Evolutionary conservation across 2,888 invertebrate species (phyloP).

Genomic region (Phortica magna): DNA sequence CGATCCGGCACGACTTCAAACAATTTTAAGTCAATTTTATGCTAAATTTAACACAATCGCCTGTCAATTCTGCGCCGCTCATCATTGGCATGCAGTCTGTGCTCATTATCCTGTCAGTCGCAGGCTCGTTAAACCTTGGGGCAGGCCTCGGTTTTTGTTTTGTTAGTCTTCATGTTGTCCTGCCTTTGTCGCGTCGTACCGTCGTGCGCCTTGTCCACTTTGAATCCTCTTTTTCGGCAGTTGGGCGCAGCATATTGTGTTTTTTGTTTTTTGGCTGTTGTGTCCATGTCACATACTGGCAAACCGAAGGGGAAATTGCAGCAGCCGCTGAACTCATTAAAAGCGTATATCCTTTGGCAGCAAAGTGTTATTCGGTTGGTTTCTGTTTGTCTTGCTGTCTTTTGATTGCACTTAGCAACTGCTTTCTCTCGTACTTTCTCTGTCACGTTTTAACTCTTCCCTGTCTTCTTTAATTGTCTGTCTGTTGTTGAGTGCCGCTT

Average conservation of each 20-base stretch:
- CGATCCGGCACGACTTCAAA: conserved; percentile 3
- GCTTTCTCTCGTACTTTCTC: neutral
- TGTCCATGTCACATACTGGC: neutral
- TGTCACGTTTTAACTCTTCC: neutral
- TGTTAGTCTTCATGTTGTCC: neutral
- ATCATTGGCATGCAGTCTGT: neutral
- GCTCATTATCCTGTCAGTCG: conserved; percentile 22
- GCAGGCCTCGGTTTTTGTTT: neutral
- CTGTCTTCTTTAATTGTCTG: neutral
- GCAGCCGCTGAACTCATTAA: conserved; percentile 11
- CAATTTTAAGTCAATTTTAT: conserved; percentile 38
- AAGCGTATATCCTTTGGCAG: conserved; percentile 17
- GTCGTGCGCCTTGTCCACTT: neutral
- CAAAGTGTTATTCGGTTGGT: conserved; percentile 8
- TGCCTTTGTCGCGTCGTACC: neutral
- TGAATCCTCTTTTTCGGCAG: neutral
- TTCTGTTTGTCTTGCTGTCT: neutral
- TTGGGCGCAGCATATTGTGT: neutral
- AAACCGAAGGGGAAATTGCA: neutral
- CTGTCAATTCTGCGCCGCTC: conserved; percentile 26
- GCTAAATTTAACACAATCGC: conserved; percentile 39
- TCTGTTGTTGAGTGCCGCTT: neutral
- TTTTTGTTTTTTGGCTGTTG: neutral
- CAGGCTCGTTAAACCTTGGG: neutral
- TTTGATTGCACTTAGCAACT: neutral